Evolutionary conservation across 2,888 invertebrate species (phyloP).

Genomic region (Aleiodes leptofemur): DNA sequence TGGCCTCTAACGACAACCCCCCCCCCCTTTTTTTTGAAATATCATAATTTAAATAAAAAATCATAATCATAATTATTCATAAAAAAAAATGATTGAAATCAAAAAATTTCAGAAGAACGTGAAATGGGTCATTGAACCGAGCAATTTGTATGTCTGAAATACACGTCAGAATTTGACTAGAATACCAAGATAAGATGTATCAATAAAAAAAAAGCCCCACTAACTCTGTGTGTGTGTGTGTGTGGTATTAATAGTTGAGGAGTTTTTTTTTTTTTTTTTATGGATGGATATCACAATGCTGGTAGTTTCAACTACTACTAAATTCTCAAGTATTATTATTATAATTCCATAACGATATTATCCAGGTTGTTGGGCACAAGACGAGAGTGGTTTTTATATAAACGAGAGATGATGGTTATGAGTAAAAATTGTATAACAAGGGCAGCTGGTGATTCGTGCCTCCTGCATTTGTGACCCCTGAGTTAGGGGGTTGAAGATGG

Average conservation of each 20-base stretch:
- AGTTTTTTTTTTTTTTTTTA: no score
- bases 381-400: slow-evolving; percentile 16
- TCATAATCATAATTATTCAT: background rate
- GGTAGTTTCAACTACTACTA: background rate
- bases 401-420: slow-evolving; percentile 30
- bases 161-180: background rate
- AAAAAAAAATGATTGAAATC: background rate
- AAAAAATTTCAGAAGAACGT: background rate
- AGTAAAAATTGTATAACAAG: slow-evolving; percentile 43
- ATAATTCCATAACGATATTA: slow-evolving; percentile 17
- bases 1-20: no score
- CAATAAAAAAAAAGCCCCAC: background rate
- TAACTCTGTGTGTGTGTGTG: background rate
- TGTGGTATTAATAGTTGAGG: background rate
- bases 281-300: background rate
- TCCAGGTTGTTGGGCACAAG: slow-evolving; percentile 17
- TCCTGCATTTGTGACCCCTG: slow-evolving; percentile 16
- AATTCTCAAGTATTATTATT: slow-evolving; percentile 5
- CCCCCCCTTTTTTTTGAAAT: no score
- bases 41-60: background rate
- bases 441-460: slow-evolving; percentile 47
- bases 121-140: slow-evolving; percentile 14
- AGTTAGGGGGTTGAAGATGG: slow-evolving; percentile 23
- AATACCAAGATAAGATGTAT: slow-evolving; percentile 24
- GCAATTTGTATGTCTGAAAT: slow-evolving; percentile 4